Evolutionary conservation across 2,113 vertebrate genomes (phyloP), one percentile per base, ranked within the genome.

Genomic region (Perognathus longimembris): DNA sequence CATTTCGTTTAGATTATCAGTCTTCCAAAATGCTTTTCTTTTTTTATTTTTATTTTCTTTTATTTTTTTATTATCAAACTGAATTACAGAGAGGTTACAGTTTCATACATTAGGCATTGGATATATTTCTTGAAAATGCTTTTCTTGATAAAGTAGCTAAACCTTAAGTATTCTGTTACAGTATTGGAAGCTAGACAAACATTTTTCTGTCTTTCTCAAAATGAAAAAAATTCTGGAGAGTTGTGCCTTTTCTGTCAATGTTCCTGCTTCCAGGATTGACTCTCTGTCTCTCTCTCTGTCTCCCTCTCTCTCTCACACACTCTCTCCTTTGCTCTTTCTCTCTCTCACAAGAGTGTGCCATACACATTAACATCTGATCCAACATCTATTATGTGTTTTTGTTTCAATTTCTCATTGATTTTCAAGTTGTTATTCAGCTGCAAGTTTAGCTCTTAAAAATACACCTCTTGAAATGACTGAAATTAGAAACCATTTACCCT

Each of bases 341-440:
- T 54, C 17, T 54, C 11, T 54, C 17, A 17, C 50, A 45, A 74
- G 54, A 89, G 69, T 74, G 45, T 30, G 36, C 34, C 45, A 45
- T 75, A 28, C 28, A 92, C 77, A 88, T 50, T 69, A 84, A 78
- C 42, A 85, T 73, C 89, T 96, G 85, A 61, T 80, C 22, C 6
- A 71, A 69, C 61, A 78, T 91, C 36, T 71, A 76, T 59, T 78
- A 34, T 93, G n/a, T 59, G 77, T 67, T 82, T 87, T 82, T 34
- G 50, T 80, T 91, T 95, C 63, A 79, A 45, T 82, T 70, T 95
- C 70, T 57, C n/a, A 66, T 78, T 90, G 87, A 50, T 94, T 96
- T 96, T 92, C 75, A 89, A 94, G 79, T 93, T 36, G 24, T 42
- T 85, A 85, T 91, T 91, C 86, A 91, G 57, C 71, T 92, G 84